Base-by-base conservation (phyloP, 92 coral and sea anemone genomes). In the Muricea muricata region DNA sequence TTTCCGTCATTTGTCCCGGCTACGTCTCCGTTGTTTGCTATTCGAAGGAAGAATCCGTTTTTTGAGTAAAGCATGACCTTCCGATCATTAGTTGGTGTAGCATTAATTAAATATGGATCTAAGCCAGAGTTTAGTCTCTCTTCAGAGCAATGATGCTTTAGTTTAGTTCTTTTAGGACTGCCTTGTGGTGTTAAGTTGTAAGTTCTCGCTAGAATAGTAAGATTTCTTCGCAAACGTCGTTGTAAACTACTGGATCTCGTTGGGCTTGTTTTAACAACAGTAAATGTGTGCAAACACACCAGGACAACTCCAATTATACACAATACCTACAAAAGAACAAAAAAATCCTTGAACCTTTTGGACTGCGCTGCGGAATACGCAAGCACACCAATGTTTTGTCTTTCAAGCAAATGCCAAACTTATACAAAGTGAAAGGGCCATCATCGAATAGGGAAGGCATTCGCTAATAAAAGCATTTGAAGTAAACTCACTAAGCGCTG, bases 261-360 rank as follows among this genome's bases (percentile, higher is more conserved):
- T 47, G 80, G 80, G 61, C 65, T 75, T 75, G 80, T 47, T 75
- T 57, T 48, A 50, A 50, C 80, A 50, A 75, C 65, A 57, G 61
- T 57, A 75, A 75, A 75, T 75, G 80, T 75, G 65, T 75, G 40
- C 61, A 75, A 75, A 50, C 80, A 75, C 80, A 75, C 37, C 41
- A 75, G 80, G 52, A 75, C 80, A 29, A 75, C 80, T 75, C 80
- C 80, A n/a, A 75, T 48, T 75, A 57, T 75, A 48, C 80, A 75
- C 80, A 75, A 75, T 66, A 75, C 80, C 80, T 75, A 57, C 24
- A 75, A 75, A 35, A 75, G 80, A 75, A 75, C 61, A 75, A 47
- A 18, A 75, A 50, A 20, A 0, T 34, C 4, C 23, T 71, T 31
- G 25, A 41, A 18, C 4, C 9, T 73, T 29, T 33, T 73, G 8